These are phyloP conservation scores for Pipistrellus pipistrellus DNA, from an alignment of 2,797 vertebrate species.

Conservation along the genomic window DNA sequence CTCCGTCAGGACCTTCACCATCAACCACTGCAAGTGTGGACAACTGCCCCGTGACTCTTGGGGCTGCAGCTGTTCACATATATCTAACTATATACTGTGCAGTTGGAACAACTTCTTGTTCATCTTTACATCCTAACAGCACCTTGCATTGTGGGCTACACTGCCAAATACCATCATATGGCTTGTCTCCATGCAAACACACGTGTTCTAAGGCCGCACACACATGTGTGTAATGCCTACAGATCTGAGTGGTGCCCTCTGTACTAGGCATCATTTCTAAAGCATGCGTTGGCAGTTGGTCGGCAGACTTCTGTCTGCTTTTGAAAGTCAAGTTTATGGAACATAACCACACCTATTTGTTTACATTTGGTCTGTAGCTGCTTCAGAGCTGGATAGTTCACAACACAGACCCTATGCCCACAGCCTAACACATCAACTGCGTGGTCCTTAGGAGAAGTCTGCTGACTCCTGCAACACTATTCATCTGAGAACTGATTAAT, in stretches of 20 bases:
- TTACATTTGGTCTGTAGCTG: background rate
- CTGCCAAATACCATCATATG: background rate
- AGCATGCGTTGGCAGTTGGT: background rate
- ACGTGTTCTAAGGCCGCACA: accelerated
- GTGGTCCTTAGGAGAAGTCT: background rate
- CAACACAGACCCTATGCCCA: background rate
- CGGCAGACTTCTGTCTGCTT: background rate
- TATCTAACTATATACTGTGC: background rate
- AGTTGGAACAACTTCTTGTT: background rate
- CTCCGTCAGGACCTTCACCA: background rate
- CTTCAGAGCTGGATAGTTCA: background rate
- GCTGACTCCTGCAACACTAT: background rate
- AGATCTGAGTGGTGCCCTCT: background rate
- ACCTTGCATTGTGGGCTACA: too few relatives aligned
- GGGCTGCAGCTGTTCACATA: accelerated
- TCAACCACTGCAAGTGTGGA: background rate
- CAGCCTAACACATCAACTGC: background rate
- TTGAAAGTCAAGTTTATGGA: background rate
- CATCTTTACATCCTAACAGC: background rate
- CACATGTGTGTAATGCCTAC: background rate
- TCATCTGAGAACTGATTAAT: background rate
- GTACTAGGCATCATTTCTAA: background rate
- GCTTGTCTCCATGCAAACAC: too few relatives aligned
- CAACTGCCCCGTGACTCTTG: background rate
- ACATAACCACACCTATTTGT: accelerated